Evolutionary conservation across 2,888 invertebrate species (phyloP).

Genomic region (Apodemia mormo): DNA sequence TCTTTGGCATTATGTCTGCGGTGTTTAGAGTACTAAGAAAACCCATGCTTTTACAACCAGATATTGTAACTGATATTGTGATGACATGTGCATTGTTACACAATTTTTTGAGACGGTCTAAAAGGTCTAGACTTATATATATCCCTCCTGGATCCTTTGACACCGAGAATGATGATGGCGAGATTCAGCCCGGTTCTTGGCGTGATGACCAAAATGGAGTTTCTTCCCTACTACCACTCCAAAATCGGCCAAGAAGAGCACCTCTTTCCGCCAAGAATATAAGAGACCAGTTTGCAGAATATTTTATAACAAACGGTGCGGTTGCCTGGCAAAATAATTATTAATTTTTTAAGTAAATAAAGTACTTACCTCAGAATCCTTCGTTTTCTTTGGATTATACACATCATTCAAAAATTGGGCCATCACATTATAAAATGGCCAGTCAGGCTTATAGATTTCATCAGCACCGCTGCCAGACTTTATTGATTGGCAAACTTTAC

Average conservation of each 20-base stretch:
- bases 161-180: neutral
- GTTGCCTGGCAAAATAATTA: no score
- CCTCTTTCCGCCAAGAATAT: neutral
- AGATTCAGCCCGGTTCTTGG: neutral
- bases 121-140: neutral
- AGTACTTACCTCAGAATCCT: no score
- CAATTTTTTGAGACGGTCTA: neutral
- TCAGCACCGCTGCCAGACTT: no score
- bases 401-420: no score
- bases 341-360: no score
- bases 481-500: no score
- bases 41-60: neutral
- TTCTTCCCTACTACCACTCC: neutral
- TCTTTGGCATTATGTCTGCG: neutral
- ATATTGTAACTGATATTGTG: neutral
- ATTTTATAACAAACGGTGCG: no score
- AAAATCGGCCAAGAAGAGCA: neutral
- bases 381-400: no score
- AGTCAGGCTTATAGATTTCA: no score
- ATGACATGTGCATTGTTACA: neutral
- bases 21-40: conserved; percentile 2
- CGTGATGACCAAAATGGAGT: neutral
- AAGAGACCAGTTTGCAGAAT: no score
- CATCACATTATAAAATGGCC: no score
- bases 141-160: neutral